Evolutionary conservation across 2,113 vertebrate genomes (phyloP).

Genomic region (Butorides virescens): DNA sequence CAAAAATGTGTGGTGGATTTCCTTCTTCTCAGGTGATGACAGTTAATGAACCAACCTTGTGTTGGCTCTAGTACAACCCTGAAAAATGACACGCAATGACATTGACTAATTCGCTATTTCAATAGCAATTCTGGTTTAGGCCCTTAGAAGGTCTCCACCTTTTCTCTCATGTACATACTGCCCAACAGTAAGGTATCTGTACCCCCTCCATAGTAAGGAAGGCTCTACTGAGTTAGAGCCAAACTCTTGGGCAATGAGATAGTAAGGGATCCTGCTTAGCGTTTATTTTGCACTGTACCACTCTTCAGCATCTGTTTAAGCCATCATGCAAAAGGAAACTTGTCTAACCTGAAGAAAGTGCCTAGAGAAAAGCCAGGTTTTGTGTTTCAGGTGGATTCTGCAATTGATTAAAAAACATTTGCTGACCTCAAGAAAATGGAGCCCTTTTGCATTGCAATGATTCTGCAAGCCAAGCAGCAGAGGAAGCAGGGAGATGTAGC

Average conservation of each 20-base stretch:
- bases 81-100: neutral
- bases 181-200: fast-evolving
- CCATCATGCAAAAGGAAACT: neutral
- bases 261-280: neutral
- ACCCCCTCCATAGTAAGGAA: neutral
- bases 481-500: neutral
- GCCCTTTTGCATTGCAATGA: neutral
- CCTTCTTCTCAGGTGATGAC: neutral
- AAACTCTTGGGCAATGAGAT: neutral
- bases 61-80: neutral
- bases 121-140: neutral
- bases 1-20: neutral
- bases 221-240: neutral
- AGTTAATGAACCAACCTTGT: neutral
- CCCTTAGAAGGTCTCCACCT: neutral
- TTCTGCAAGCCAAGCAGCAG: neutral
- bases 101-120: neutral
- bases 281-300: neutral
- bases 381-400: neutral
- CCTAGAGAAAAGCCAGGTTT: neutral
- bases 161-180: neutral
- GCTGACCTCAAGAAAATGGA: neutral
- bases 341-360: neutral
- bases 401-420: neutral
- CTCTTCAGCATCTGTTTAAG: neutral